Base-by-base conservation (phyloP, 2,888 invertebrate species). In the Euzophera pinguis region DNA sequence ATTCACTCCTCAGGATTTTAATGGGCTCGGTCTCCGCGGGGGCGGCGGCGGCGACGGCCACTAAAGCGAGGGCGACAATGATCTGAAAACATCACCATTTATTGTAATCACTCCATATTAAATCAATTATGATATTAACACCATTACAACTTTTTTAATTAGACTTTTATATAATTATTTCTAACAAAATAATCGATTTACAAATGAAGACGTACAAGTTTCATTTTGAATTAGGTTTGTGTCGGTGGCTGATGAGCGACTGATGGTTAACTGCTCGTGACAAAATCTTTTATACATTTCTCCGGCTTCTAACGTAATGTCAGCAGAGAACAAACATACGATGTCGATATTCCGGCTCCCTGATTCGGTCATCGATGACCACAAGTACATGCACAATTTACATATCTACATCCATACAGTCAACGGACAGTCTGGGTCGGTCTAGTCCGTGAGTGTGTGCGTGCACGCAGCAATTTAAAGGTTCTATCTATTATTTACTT, bases 241-340 rank as follows among this genome's bases (percentile, higher is more conserved):
- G 73, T 73, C 65, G 69, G 71, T 69, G 64, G 78, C 69, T 75
- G 75, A 75, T 75, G 76, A 75, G 76, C 81, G 75, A 86, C 84
- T 89, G 87, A 84, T 87, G 76, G 65, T 59, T 59, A 61, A 67
- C 58, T 65, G 64, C 53, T 68, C 61, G 69, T 63, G 63, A 65
- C 78, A 65, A 73, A 78, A 71, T 83, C 85, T 88, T 88, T 81
- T 88, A 89, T 88, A 88, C 82, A 82, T 81, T 81, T 81, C 80
- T 75, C 73, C 63, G 61, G 69, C 72, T 64, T 73, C 77, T 84
- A 84, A 74, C 78, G 77, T 81, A 84, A 83, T 81, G 75, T 78
- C 81, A 79, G 81, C 64, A 73, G 73, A 71, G 71, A 62, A 69
- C 76, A 79, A 80, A 79, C 68, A 79, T 69, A 67, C 67, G 72